Percentiles rank a stretch among this genome's conserved stretches.
These are phyloP conservation scores for Therioaphis trifolii DNA, from an alignment of 2,888 invertebrate species.

Conservation along the genomic window DNA sequence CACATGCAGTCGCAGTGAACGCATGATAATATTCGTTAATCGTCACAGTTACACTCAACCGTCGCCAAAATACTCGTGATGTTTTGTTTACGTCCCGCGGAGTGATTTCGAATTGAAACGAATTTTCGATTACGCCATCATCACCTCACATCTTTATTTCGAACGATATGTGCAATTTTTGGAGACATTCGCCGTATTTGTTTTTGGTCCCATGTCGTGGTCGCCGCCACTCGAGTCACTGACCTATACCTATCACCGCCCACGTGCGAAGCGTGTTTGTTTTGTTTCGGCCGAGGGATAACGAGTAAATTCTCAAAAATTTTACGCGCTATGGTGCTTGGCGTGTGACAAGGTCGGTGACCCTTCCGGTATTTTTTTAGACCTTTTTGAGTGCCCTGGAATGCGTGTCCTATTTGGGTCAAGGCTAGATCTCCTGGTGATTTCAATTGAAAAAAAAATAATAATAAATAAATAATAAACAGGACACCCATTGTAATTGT, in stretches of 20 bases:
- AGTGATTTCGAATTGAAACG: too few species aligned
- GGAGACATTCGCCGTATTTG: too few species aligned
- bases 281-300: not conserved
- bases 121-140: too few species aligned
- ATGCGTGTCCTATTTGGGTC: conserved; percentile 32
- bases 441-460: conserved; percentile 40
- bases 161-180: too few species aligned
- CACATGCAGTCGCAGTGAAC: too few species aligned
- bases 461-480: conserved; percentile 16
- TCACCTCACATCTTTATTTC: too few species aligned
- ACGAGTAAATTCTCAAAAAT: not conserved
- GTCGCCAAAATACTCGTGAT: too few species aligned
- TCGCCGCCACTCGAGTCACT: conserved; percentile 8
- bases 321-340: not conserved
- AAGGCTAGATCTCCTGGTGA: conserved; percentile 29
- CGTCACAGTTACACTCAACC: too few species aligned
- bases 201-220: too few species aligned
- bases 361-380: conserved; percentile 14
- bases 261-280: not conserved
- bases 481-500: conserved; percentile 13
- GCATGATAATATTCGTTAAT: too few species aligned
- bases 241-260: not conserved
- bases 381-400: not conserved
- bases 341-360: conserved; percentile 16
- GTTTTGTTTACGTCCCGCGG: too few species aligned